phyloP scores from a whole-genome alignment of 2,113 vertebrate species.

The Stercorarius parasiticus region DNA sequence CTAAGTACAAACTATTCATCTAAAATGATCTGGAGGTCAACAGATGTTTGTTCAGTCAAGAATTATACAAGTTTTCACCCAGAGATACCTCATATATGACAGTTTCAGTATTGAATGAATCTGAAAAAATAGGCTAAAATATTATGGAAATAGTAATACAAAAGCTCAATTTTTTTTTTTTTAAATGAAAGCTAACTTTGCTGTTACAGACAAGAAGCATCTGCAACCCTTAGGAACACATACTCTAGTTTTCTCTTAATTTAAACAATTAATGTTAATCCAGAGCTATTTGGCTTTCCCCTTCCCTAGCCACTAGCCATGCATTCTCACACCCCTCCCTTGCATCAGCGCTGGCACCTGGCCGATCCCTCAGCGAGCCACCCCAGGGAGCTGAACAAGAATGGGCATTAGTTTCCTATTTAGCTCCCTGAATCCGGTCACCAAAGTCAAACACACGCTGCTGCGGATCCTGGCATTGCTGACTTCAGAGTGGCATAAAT shows the following conservation, averaged over 20 bases:
- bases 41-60: neutral
- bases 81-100: neutral
- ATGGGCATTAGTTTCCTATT: neutral
- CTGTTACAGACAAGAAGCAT: neutral
- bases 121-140: neutral
- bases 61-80: neutral
- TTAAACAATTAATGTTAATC: slow-evolving; percentile 29
- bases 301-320: slow-evolving; percentile 15
- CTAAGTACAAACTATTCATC: neutral
- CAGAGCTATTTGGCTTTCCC: neutral
- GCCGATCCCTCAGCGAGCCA: neutral
- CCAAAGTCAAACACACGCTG: neutral
- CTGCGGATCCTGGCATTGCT: neutral
- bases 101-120: neutral
- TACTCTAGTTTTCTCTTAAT: neutral
- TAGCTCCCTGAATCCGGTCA: neutral
- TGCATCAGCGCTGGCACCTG: neutral
- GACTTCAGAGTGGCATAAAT: neutral
- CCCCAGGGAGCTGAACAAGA: neutral
- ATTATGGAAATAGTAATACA: neutral
- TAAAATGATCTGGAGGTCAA: neutral
- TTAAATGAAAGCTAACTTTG: neutral
- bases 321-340: neutral
- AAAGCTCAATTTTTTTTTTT: neutral
- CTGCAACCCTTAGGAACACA: neutral